Conservation (phyloP, 1,140 invertebrate species). For the Argopecten irradians region DNA sequence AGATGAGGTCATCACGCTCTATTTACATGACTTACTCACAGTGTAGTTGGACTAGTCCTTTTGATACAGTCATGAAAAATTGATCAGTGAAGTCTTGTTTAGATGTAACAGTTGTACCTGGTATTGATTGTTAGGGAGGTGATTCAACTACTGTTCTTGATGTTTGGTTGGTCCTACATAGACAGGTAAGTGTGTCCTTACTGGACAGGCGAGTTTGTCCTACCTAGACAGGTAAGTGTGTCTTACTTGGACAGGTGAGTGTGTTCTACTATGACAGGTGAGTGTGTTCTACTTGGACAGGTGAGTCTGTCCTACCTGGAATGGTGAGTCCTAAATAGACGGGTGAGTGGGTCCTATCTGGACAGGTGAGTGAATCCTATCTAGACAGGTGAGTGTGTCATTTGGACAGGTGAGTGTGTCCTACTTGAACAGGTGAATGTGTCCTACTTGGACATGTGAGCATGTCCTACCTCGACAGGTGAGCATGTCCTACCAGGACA, state of each 20-base stretch:
- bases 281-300: too few species aligned
- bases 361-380: not conserved
- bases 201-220: not conserved
- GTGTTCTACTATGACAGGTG: too few species aligned
- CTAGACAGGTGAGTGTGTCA: not conserved
- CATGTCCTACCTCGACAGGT: too few species aligned
- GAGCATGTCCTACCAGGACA: not conserved
- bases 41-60: not conserved
- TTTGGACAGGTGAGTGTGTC: not conserved
- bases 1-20: not conserved
- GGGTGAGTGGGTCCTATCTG: too few species aligned
- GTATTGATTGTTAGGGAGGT: not conserved
- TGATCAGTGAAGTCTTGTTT: not conserved
- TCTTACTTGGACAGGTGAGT: not conserved
- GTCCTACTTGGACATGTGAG: too few species aligned
- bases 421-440: not conserved
- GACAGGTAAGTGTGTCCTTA: not conserved
- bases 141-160: not conserved
- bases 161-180: not conserved
- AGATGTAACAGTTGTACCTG: not conserved
- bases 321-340: too few species aligned
- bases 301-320: too few species aligned
- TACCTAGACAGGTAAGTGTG: not conserved
- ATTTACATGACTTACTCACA: not conserved
- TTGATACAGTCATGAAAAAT: not conserved